Percentiles rank a stretch among this genome's conserved stretches.
These are phyloP conservation scores for Hycleus cichorii DNA, from an alignment of 1,140 invertebrate species.

Conservation along the genomic window DNA sequence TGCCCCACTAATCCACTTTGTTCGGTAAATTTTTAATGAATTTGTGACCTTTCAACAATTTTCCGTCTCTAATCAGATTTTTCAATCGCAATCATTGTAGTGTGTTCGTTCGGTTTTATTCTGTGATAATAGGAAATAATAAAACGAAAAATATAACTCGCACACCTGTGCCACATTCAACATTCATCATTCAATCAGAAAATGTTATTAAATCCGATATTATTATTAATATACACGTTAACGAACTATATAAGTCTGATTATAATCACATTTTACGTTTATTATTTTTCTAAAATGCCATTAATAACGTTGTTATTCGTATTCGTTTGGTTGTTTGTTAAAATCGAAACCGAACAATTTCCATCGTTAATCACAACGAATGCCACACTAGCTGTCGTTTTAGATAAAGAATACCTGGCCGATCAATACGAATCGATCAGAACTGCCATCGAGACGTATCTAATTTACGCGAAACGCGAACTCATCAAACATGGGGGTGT, in stretches of 20 bases:
- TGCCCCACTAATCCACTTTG: constrained; percentile 12
- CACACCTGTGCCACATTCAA: constrained; percentile 11
- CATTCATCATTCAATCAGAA: constrained; percentile 5
- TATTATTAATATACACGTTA: not conserved
- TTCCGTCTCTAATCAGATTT: not conserved
- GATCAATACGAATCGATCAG: constrained; percentile 49
- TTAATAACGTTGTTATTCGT: not conserved
- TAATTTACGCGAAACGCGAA: constrained; percentile 51
- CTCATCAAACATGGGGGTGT: constrained; percentile 56
- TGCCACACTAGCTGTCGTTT: constrained; percentile 57
- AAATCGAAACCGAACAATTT: constrained; percentile 46
- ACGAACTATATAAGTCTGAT: constrained; percentile 10
- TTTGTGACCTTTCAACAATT: constrained; percentile 8
- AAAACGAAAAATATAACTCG: no score
- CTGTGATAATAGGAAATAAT: no score
- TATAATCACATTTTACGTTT: not conserved
- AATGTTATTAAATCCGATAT: constrained; percentile 18
- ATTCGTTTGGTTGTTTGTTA: constrained; percentile 2
- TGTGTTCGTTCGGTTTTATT: no score
- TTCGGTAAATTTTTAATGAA: constrained; percentile 16
- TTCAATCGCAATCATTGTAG: not conserved
- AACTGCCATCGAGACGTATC: constrained; percentile 50
- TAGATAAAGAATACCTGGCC: constrained; percentile 53
- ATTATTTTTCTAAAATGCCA: not conserved
- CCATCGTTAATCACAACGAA: constrained; percentile 61